Percentiles rank a stretch among this genome's conserved stretches.
These are phyloP conservation scores for Allacma fusca DNA, from an alignment of 2,888 invertebrate genomes.

Conservation along the genomic window DNA sequence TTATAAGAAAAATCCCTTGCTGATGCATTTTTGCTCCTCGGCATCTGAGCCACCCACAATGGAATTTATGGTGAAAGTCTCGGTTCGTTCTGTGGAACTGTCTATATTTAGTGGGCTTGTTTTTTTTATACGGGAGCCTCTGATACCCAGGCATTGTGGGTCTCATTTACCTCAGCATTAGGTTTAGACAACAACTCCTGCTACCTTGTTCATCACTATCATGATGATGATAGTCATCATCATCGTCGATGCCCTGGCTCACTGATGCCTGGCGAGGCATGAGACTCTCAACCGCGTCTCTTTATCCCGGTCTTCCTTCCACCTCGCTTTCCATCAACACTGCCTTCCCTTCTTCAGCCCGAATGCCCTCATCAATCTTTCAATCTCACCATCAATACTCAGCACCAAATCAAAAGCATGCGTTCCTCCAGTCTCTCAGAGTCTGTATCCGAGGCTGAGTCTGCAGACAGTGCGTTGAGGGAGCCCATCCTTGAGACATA, in stretches of 20 bases:
- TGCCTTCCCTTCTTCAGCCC: slow-evolving; percentile 27
- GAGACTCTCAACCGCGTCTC: not conserved
- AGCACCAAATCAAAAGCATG: slow-evolving; percentile 24
- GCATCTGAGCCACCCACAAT: slow-evolving; percentile 16
- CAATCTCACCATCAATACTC: slow-evolving; percentile 40
- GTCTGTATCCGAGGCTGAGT: no score
- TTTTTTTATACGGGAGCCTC: no score
- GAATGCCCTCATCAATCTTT: slow-evolving; percentile 45
- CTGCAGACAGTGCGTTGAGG: not conserved
- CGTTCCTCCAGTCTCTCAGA: not conserved
- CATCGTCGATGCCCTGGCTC: not conserved
- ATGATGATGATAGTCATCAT: not conserved
- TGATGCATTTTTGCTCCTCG: slow-evolving; percentile 45
- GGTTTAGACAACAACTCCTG: slow-evolving; percentile 3
- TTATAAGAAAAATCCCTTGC: slow-evolving; percentile 52
- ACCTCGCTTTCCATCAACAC: slow-evolving; percentile 40
- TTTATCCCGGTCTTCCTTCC: slow-evolving; percentile 11
- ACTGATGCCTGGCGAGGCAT: not conserved
- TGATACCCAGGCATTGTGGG: no score
- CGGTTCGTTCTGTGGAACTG: no score
- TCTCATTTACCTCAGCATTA: not conserved
- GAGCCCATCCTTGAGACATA: slow-evolving; percentile 8
- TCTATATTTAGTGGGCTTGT: no score
- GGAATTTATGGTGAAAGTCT: not conserved
- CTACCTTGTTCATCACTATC: slow-evolving; percentile 11